Conservation (phyloP, 2,888 invertebrate species). For the Hypselothyrea guttata region DNA sequence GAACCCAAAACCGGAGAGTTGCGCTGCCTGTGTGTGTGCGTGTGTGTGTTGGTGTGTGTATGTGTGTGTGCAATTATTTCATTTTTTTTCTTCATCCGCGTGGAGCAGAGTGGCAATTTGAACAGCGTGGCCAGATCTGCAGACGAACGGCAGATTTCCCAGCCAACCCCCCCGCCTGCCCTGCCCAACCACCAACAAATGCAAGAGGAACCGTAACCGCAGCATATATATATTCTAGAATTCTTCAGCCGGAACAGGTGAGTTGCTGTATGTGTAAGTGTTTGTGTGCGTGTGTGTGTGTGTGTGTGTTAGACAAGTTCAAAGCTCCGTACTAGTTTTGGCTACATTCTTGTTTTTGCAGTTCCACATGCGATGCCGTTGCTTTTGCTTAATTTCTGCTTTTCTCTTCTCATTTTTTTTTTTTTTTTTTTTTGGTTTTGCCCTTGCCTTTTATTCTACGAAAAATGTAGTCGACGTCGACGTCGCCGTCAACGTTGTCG, state of each 20-base stretch:
- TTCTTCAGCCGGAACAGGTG: slow-evolving; percentile 49
- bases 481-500: slow-evolving; percentile 34
- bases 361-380: slow-evolving; percentile 36
- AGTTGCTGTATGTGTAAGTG: slow-evolving; percentile 6
- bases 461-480: slow-evolving; percentile 18
- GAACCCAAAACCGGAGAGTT: slow-evolving; percentile 9
- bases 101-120: too few relatives aligned
- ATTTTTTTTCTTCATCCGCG: too few relatives aligned
- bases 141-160: too few relatives aligned
- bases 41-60: too few relatives aligned
- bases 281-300: neutral
- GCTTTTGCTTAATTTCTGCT: slow-evolving; percentile 26
- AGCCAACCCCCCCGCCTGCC: slow-evolving; percentile 10
- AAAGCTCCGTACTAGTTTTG: slow-evolving; percentile 27
- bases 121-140: slow-evolving; percentile 3
- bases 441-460: slow-evolving; percentile 33
- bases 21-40: slow-evolving; percentile 21
- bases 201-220: too few relatives aligned
- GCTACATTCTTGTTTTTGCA: slow-evolving; percentile 29
- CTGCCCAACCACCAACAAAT: slow-evolving; percentile 24
- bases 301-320: slow-evolving; percentile 18
- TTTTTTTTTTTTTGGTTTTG: slow-evolving; percentile 28
- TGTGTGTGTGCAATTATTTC: slow-evolving; percentile 58
- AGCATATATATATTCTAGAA: slow-evolving; percentile 1
- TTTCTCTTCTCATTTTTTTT: slow-evolving; percentile 14